Evolutionary conservation across 53 echinoderm and acorn worm genomes (phyloP), one percentile per base, ranked within the genome.

Genomic region (Crossaster papposus): DNA sequence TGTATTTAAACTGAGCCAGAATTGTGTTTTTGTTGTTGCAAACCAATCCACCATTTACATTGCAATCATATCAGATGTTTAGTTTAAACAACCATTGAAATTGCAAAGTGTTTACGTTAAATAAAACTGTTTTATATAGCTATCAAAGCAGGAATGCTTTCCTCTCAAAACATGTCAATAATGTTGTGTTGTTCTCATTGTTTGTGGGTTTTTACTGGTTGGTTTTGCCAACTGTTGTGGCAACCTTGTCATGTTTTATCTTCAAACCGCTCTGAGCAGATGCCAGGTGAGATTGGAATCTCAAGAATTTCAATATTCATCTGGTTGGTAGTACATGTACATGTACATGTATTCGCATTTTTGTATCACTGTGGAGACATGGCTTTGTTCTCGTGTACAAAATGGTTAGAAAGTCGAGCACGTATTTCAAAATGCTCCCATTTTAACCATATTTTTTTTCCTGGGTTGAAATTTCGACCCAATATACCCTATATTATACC

Each of bases 281-380:
- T 63, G 58, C 87, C 63, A 58, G 58, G 87, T 77, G 87, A 76
- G 87, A 76, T 77, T 31, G 87, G 87, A 54, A 87, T 87, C 77
- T 55, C 22, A 87, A 38, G 76, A 30, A 87, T 87, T 77, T 63
- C 29, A 1, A 15, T 22, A 58, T 36, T 34, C 87, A 77, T 77
- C 87, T 87, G 75, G 77, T 77, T 74, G 31, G 87, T 18, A 33
- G 65, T 36, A 18, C 23, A n/a, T n/a, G n/a, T n/a, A n/a, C n/a
- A n/a, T n/a, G n/a, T n/a, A n/a, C n/a, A n/a, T n/a, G n/a, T n/a
- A n/a, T n/a, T n/a, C n/a, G n/a, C n/a, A n/a, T n/a, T n/a, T n/a
- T n/a, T n/a, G n/a, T n/a, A n/a, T n/a, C n/a, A n/a, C n/a, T n/a
- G n/a, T n/a, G n/a, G n/a, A n/a, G n/a, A n/a, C n/a, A n/a, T n/a